Evolutionary conservation across 2,888 invertebrate genomes (phyloP).

Genomic region (Drosophila koepferae): DNA sequence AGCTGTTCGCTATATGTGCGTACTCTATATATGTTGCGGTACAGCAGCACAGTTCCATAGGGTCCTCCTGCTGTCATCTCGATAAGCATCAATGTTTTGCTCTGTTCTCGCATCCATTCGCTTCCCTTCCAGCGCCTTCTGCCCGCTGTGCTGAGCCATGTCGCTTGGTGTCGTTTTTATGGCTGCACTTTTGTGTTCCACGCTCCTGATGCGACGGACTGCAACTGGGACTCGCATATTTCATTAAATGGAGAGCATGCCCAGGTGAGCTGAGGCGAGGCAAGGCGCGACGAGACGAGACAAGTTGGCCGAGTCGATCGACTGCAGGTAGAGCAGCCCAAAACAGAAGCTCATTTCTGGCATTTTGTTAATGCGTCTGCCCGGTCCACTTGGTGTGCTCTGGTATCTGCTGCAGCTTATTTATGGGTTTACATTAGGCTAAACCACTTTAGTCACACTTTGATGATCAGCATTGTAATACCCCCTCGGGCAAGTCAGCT

Average conservation of each 20-base stretch:
- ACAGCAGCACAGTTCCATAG: slow-evolving; percentile 8
- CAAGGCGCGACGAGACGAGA: slow-evolving; percentile 1
- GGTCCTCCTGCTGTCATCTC: slow-evolving; percentile 71
- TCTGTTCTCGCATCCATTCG: slow-evolving; percentile 49
- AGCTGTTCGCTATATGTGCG: slow-evolving; percentile 35
- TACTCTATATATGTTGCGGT: slow-evolving; percentile 16
- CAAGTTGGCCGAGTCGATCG: slow-evolving; percentile 14
- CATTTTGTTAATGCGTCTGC: slow-evolving; percentile 81
- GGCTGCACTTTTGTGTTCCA: slow-evolving; percentile 78
- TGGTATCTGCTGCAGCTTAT: slow-evolving; percentile 69
- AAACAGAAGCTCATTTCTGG: slow-evolving; percentile 83
- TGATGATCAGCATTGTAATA: slow-evolving; percentile 77
- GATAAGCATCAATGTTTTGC: slow-evolving; percentile 83
- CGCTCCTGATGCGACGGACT: slow-evolving; percentile 39
- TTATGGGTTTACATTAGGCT: slow-evolving; percentile 84
- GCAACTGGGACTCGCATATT: slow-evolving; percentile 71
- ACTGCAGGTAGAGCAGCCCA: slow-evolving; percentile 46
- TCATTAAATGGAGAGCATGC: slow-evolving; percentile 70
- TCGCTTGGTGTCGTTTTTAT: slow-evolving; percentile 81
- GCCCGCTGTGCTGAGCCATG: slow-evolving; percentile 52
- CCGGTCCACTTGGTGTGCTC: slow-evolving; percentile 36
- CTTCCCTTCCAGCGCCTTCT: background rate
- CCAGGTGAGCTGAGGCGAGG: background rate
- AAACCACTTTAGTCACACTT: slow-evolving; percentile 85
- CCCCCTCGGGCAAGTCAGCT: background rate